Percentiles rank a stretch among this genome's conserved stretches.
These are phyloP conservation scores for Scalopus aquaticus DNA, from an alignment of 2,113 vertebrate species.

Conservation along the genomic window DNA sequence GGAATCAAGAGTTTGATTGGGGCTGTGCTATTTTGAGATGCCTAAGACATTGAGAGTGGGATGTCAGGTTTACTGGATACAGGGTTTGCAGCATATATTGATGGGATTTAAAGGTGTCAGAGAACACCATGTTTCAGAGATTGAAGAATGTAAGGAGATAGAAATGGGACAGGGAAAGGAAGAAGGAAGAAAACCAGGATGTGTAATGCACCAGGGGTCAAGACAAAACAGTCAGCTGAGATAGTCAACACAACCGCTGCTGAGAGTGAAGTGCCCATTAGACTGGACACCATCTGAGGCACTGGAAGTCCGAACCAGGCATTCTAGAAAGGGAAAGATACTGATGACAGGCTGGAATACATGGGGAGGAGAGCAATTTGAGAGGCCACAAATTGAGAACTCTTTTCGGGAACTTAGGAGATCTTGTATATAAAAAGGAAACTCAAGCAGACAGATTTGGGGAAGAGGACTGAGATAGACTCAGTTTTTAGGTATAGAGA, in stretches of 20 bases:
- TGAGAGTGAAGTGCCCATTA: background rate
- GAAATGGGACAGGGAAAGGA: background rate
- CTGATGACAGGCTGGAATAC: background rate
- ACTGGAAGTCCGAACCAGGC: background rate
- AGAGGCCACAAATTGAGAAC: background rate
- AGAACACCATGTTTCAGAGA: background rate
- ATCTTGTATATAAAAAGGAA: background rate
- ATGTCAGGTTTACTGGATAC: background rate
- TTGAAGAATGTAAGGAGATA: background rate
- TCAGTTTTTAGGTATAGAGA: background rate
- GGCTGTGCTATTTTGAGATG: background rate
- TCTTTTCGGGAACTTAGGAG: background rate
- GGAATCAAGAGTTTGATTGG: background rate
- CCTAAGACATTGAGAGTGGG: background rate
- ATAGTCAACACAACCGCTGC: background rate
- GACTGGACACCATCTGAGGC: background rate
- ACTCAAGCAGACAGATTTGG: background rate
- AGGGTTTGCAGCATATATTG: background rate
- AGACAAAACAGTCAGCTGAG: background rate
- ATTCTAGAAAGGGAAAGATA: background rate
- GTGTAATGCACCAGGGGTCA: background rate
- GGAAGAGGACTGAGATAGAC: background rate
- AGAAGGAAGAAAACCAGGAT: slow-evolving; percentile 15
- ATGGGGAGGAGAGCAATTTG: background rate
- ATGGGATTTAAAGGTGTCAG: background rate